Conservation (phyloP, 2,113 vertebrate genomes). For the Anguilla japonica region DNA sequence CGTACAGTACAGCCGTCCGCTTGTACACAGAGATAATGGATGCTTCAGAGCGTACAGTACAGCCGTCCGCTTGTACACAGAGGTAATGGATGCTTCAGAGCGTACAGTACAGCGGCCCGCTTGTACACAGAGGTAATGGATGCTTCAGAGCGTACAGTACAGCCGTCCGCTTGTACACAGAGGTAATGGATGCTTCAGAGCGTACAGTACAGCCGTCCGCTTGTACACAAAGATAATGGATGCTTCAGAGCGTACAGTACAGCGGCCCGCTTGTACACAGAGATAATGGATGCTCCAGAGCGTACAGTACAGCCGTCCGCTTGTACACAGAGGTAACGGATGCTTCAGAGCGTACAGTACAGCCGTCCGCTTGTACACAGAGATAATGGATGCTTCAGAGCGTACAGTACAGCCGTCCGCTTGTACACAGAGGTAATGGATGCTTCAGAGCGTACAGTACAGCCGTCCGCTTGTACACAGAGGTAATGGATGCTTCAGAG, state of each 20-base stretch:
- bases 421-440: not conserved
- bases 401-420: constrained; percentile 30
- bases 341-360: not conserved
- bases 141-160: not conserved
- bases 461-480: too few relatives aligned
- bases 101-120: too few relatives aligned
- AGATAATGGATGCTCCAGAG: too few relatives aligned
- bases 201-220: constrained; percentile 20
- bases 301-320: constrained; percentile 30
- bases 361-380: too few relatives aligned
- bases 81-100: not conserved
- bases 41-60: not conserved
- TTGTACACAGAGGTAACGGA: not conserved
- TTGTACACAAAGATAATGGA: not conserved
- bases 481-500: too few relatives aligned
- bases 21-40: not conserved
- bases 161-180: too few relatives aligned
- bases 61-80: too few relatives aligned
- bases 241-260: not conserved
- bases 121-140: not conserved
- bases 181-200: not conserved
- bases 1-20: too few relatives aligned
- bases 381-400: too few relatives aligned
- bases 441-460: not conserved
- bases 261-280: too few relatives aligned